phyloP scores from a whole-genome alignment of 2,113 vertebrate species.

The Bos indicus region DNA sequence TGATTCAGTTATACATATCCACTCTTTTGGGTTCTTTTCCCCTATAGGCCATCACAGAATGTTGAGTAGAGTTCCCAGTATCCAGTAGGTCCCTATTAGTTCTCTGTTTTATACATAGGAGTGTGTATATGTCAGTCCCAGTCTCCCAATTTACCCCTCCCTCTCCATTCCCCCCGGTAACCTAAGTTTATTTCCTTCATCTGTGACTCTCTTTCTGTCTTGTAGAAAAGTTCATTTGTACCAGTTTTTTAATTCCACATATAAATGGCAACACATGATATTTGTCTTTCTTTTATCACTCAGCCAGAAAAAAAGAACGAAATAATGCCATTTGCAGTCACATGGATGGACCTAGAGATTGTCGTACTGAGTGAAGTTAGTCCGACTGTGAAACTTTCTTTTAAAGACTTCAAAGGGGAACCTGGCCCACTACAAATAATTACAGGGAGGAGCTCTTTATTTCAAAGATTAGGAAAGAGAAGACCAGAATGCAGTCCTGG shows the following conservation, averaged over 20 bases:
- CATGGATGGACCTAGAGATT: not conserved
- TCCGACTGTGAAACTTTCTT: not conserved
- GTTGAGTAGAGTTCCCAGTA: not conserved
- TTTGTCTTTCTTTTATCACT: not conserved
- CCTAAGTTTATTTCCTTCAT: not conserved
- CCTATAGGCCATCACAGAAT: not conserved
- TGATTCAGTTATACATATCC: not conserved
- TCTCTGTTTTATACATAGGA: not conserved
- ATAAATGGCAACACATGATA: not conserved
- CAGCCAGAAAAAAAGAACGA: not conserved
- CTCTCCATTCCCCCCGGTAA: not conserved
- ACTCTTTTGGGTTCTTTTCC: not conserved
- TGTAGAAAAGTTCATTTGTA: not conserved
- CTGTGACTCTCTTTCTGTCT: not conserved
- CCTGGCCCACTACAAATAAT: not conserved
- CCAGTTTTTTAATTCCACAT: not conserved
- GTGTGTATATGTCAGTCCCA: not conserved
- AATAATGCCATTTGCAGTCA: not conserved
- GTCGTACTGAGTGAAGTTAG: not conserved
- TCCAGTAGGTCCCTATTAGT: not conserved
- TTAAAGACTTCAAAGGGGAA: not conserved
- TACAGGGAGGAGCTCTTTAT: not conserved
- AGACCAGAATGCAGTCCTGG: not conserved
- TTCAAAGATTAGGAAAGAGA: constrained; percentile 19
- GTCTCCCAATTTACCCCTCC: not conserved